Conservation (phyloP, 1,140 invertebrate species). For the Steinernema khuongi region DNA sequence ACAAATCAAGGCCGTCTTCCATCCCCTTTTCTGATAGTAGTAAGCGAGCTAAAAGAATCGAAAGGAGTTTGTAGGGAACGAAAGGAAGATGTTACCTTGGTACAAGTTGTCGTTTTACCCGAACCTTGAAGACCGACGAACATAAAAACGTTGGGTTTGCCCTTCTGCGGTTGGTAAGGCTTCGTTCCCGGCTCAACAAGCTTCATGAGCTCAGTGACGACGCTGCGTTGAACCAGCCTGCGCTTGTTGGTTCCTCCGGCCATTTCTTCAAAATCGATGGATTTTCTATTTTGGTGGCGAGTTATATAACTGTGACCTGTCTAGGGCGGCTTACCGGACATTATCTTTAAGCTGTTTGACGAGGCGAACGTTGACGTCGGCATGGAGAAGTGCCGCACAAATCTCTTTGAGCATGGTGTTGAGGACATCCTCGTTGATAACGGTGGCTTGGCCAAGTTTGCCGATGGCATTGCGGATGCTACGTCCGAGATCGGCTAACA, state of each 20-base stretch:
- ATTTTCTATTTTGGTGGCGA: conserved; percentile 63
- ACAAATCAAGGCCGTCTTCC: conserved; percentile 97
- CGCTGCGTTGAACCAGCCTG: conserved; percentile 94
- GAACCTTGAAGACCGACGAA: conserved; percentile 96
- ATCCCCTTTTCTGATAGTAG: conserved; percentile 91
- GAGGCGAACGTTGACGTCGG: conserved; percentile 94
- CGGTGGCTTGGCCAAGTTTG: conserved; percentile 92
- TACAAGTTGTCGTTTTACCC: conserved; percentile 99
- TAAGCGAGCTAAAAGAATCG: conserved; percentile 72
- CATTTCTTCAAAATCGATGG: conserved; percentile 99
- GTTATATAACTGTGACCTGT: background rate
- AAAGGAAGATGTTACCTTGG: conserved; percentile 67
- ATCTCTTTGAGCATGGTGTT: conserved; percentile 99
- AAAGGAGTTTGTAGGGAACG: background rate
- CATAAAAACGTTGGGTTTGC: conserved; percentile 93
- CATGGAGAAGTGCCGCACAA: conserved; percentile 88
- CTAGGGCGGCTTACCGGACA: conserved; percentile 68
- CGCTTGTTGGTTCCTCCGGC: conserved; percentile 95
- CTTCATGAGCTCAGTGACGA: conserved; percentile 96
- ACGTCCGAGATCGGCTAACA: conserved; percentile 97
- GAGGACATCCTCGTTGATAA: conserved; percentile 90
- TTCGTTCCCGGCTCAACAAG: conserved; percentile 96
- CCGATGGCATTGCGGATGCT: conserved; percentile 97
- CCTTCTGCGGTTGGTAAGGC: conserved; percentile 90
- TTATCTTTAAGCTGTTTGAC: conserved; percentile 94